Evolutionary conservation across 2,797 vertebrate species (phyloP).

Genomic region (Tapirus indicus): DNA sequence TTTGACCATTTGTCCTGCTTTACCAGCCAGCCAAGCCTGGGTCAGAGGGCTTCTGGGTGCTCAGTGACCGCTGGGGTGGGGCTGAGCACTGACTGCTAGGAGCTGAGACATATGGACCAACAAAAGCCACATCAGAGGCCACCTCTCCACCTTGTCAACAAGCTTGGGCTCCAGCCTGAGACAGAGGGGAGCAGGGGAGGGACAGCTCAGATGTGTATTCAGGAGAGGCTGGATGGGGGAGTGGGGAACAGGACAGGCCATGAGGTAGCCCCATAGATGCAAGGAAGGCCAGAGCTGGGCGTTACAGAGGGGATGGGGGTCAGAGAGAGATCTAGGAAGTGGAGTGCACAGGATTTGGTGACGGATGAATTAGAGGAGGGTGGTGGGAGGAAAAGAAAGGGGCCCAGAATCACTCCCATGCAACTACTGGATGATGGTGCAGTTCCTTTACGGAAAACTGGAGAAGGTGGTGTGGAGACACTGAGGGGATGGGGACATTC

Average conservation of each 20-base stretch:
- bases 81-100: not conserved
- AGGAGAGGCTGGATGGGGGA: not conserved
- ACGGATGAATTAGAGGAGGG: not conserved
- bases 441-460: not conserved
- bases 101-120: not conserved
- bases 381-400: not conserved
- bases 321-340: not conserved
- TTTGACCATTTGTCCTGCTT: not conserved
- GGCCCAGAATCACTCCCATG: not conserved
- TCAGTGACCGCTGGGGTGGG: not conserved
- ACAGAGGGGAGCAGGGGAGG: not conserved
- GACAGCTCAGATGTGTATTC: not conserved
- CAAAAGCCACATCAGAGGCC: not conserved
- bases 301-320: accelerated
- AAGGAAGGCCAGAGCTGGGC: not conserved
- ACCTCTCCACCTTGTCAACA: not conserved
- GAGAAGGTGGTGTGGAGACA: not conserved
- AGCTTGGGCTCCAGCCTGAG: not conserved
- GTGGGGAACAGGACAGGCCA: not conserved
- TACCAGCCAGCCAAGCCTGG: not conserved
- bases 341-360: not conserved
- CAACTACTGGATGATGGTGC: not conserved
- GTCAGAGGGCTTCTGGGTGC: not conserved
- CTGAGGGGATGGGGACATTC: not conserved
- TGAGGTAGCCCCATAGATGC: not conserved